A percentile compares a stretch with the other conserved stretches of the same genome.
Conservation (phyloP, 2,113 vertebrate genomes). For the Acanthochromis polyacanthus region DNA sequence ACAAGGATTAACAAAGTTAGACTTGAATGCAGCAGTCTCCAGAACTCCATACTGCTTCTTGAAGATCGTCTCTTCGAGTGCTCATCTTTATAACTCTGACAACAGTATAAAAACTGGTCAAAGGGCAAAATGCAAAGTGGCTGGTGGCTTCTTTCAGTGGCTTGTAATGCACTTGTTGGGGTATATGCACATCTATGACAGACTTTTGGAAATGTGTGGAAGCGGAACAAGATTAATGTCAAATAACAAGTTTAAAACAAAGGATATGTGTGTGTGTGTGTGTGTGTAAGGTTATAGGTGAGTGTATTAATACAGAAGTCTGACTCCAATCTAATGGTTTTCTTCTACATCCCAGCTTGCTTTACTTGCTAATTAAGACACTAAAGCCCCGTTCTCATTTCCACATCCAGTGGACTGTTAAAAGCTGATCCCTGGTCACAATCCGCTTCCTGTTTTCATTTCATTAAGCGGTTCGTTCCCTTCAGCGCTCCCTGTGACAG, state of each 20-base stretch:
- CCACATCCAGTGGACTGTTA: conserved; percentile 51
- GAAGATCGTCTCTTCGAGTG: conserved; percentile 24
- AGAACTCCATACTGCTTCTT: conserved; percentile 59
- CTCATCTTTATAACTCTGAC: conserved; percentile 70
- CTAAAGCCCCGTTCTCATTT: conserved; percentile 40
- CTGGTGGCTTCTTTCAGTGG: conserved; percentile 6
- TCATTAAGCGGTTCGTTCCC: conserved; percentile 72
- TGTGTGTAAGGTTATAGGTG: neutral
- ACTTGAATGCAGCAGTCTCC: conserved; percentile 25
- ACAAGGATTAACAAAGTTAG: conserved; percentile 67
- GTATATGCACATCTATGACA: neutral
- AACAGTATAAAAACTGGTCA: conserved; percentile 76
- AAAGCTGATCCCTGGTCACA: conserved; percentile 62
- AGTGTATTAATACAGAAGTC: neutral
- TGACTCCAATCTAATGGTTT: conserved; percentile 10
- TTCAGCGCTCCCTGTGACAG: conserved; percentile 59
- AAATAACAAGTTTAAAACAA: no score
- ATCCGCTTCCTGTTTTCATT: conserved; percentile 63
- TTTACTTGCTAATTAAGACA: neutral
- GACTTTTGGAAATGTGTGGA: neutral
- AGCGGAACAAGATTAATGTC: neutral
- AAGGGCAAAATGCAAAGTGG: conserved; percentile 72
- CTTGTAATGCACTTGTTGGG: neutral
- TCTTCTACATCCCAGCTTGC: conserved; percentile 10
- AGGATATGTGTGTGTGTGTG: no score